Conservation (phyloP, 2,113 vertebrate genomes). For the Myocastor coypus region DNA sequence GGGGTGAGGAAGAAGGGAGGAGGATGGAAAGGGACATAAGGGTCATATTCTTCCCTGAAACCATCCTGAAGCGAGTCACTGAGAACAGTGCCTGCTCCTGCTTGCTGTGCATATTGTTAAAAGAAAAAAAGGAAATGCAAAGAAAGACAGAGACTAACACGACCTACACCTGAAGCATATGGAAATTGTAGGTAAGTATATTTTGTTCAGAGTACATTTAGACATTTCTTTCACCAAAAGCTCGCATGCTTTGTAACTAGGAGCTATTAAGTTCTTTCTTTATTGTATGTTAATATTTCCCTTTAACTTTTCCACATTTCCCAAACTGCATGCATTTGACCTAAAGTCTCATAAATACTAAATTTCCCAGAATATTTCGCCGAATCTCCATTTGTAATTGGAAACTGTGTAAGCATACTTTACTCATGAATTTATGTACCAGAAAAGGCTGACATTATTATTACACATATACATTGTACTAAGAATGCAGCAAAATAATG, state of each 20-base stretch:
- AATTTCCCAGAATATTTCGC: not conserved
- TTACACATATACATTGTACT: not conserved
- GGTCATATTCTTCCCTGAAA: constrained; percentile 3
- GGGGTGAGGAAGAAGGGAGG: not conserved
- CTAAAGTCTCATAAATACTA: constrained; percentile 4
- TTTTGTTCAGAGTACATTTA: constrained; percentile 10
- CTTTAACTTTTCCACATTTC: not conserved
- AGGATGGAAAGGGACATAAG: not conserved
- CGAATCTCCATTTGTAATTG: not conserved
- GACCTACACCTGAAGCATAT: not conserved
- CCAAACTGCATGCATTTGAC: not conserved
- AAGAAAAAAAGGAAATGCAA: not conserved
- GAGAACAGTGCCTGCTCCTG: not conserved
- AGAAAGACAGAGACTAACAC: not conserved
- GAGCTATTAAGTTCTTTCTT: not conserved
- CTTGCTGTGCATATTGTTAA: not conserved
- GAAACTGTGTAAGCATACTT: not conserved
- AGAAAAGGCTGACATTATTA: not conserved
- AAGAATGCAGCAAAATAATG: not conserved
- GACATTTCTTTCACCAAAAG: constrained; percentile 18
- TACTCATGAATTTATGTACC: not conserved
- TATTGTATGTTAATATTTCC: not conserved
- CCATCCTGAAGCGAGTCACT: not conserved
- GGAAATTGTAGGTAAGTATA: not conserved
- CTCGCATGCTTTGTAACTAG: not conserved